phyloP scores from a whole-genome alignment of 2,888 invertebrate species.

The Drosophila mulleri region DNA sequence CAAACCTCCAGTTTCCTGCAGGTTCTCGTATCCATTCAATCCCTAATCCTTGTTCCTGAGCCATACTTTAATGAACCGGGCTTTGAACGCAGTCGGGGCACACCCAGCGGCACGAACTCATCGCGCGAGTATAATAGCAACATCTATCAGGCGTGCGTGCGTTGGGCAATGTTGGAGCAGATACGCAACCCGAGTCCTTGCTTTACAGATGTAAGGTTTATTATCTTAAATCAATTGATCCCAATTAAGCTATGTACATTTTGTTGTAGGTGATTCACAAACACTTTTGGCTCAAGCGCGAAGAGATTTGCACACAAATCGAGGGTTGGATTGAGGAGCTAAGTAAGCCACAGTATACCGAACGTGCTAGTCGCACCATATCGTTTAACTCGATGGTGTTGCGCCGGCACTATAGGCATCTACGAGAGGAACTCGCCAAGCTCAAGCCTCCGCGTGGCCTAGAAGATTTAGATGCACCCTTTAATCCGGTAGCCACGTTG shows the following conservation, averaged over 20 bases:
- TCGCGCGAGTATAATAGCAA: constrained; percentile 98
- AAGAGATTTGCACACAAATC: constrained; percentile 95
- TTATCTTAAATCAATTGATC: background rate
- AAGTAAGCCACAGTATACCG: constrained; percentile 91
- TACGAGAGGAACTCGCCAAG: constrained; percentile 94
- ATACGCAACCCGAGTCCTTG: constrained; percentile 95
- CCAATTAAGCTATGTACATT: background rate
- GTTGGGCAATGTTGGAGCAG: constrained; percentile 98
- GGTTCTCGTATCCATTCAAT: constrained; percentile 96
- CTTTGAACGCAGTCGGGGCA: constrained; percentile 95
- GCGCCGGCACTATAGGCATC: constrained; percentile 92
- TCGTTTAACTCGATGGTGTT: constrained; percentile 91
- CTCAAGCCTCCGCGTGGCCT: constrained; percentile 92
- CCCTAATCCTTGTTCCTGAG: constrained; percentile 95
- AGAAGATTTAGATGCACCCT: constrained; percentile 89
- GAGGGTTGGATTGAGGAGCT: constrained; percentile 96
- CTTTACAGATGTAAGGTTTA: constrained; percentile 91
- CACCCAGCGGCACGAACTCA: constrained; percentile 94
- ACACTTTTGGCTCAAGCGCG: constrained; percentile 97
- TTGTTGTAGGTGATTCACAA: constrained; percentile 91
- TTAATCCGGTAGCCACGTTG: constrained; percentile 84
- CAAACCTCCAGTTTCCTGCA: constrained; percentile 97
- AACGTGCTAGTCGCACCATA: constrained; percentile 91
- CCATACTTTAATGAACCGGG: constrained; percentile 98
- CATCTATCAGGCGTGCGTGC: constrained; percentile 96